phyloP scores from a whole-genome alignment of 2,113 vertebrate species.

The Laterallus jamaicensis region DNA sequence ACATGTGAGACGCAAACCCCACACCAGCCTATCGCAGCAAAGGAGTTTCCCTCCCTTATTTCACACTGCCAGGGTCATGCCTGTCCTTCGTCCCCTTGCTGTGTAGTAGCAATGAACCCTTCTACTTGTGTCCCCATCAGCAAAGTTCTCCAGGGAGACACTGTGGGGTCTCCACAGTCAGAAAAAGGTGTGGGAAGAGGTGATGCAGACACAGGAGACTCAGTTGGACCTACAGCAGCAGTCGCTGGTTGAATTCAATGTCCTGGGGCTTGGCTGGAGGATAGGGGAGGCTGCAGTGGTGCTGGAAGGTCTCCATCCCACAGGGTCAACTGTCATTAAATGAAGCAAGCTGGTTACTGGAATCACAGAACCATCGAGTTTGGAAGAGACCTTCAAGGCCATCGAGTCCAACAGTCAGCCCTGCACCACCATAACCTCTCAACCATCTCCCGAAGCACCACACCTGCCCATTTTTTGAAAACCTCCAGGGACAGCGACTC shows the following conservation, averaged over 20 bases:
- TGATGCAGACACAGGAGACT: background rate
- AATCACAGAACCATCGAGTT: no score
- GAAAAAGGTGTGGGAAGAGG: background rate
- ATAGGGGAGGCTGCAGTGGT: background rate
- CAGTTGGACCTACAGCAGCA: background rate
- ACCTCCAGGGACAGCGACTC: no score
- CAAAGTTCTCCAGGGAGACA: background rate
- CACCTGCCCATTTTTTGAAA: no score
- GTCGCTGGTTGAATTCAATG: fast-evolving
- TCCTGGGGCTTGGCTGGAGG: background rate
- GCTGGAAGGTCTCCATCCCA: background rate
- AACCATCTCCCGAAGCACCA: no score
- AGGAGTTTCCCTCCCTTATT: background rate
- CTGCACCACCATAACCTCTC: no score
- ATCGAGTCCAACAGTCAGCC: no score
- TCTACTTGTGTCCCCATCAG: background rate
- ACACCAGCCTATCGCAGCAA: fast-evolving
- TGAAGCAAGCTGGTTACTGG: no score
- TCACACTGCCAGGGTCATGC: no score
- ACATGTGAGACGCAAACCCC: background rate
- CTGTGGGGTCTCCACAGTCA: background rate
- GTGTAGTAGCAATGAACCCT: background rate
- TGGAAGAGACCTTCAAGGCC: no score
- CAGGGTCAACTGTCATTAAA: background rate
- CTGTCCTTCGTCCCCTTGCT: background rate